Evolutionary conservation across 2,797 vertebrate species (phyloP), one percentile per base, ranked within the genome.

Genomic region (Mustela erminea): DNA sequence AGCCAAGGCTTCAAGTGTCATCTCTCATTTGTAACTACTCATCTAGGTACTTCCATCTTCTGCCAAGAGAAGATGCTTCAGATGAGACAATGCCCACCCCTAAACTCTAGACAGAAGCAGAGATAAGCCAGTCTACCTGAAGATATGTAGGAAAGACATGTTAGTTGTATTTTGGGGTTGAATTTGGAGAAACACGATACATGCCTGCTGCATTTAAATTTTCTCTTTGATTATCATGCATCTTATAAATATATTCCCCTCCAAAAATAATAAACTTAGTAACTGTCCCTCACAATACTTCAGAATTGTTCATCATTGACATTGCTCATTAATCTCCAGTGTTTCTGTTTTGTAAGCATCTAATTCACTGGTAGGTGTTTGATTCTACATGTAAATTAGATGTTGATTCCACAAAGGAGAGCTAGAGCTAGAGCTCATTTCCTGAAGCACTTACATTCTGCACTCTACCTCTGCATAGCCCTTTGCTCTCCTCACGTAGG

Each of bases 371-470:
- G 5, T 82, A 78, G 60, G 49, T 70, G 13, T 82, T 86, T 70
- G 77, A 80, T 89, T 89, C 72, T 78, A n/a, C 4, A 35, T 15
- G 11, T 89, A 84, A 96, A 84, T 90, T 58, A 87, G 54, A 85
- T 38, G n/a, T 32, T 70, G n/a, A 32, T 83, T 58, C 66, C 88
- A 87, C 35, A 74, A 32, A 74, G 60, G 68, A 78, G 54, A 74
- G 49, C 20, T 46, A 15, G 27, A 86, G 11, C 8, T 52, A 54
- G 23, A 83, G 10, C n/a, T 87, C 70, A 62, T 80, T 96, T 87
- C 54, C 7, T 80, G 70, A 82, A 54, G 46, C n/a, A 23, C 21
- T 46, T 56, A 46, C 8, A 35, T 46, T 66, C 46, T 83, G 20
- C 54, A 46, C 56, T 66, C 64, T 35, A 27, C 38, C 68, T 62